Percentiles rank a stretch among this genome's conserved stretches.
Conservation (phyloP, 2,888 invertebrate species). For the Temnothorax ravouxi region DNA sequence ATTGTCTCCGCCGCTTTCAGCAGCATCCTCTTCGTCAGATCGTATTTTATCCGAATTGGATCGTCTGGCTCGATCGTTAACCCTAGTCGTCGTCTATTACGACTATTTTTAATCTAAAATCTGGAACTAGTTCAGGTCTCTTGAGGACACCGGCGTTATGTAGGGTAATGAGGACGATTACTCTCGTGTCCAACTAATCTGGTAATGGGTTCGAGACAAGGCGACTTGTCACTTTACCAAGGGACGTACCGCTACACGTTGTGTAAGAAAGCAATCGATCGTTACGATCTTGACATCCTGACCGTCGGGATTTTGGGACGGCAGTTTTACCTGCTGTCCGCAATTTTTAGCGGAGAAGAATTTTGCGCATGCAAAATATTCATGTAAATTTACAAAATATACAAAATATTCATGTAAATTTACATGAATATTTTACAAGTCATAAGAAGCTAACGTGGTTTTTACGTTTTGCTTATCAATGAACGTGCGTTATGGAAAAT, state of each 20-base stretch:
- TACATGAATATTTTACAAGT: too few relatives aligned
- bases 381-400: too few relatives aligned
- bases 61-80: conserved; percentile 5
- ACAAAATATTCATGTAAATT: too few relatives aligned
- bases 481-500: neutral
- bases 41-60: neutral
- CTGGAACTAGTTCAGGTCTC: neutral
- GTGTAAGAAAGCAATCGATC: neutral
- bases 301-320: neutral
- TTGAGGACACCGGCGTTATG: neutral
- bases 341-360: conserved; percentile 17
- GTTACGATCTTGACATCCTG: neutral
- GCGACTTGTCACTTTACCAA: neutral
- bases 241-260: neutral
- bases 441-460: neutral
- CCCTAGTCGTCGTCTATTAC: neutral
- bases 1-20: conserved; percentile 27
- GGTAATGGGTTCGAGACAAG: neutral
- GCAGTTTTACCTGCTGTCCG: neutral
- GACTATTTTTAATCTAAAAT: neutral
- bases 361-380: conserved; percentile 6
- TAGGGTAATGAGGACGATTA: conserved; percentile 8
- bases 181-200: neutral
- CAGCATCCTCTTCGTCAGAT: neutral
- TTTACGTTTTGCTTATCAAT: neutral